Base-by-base conservation (phyloP, 2,797 vertebrate genomes). In the Neosilurus hyrtlii region DNA sequence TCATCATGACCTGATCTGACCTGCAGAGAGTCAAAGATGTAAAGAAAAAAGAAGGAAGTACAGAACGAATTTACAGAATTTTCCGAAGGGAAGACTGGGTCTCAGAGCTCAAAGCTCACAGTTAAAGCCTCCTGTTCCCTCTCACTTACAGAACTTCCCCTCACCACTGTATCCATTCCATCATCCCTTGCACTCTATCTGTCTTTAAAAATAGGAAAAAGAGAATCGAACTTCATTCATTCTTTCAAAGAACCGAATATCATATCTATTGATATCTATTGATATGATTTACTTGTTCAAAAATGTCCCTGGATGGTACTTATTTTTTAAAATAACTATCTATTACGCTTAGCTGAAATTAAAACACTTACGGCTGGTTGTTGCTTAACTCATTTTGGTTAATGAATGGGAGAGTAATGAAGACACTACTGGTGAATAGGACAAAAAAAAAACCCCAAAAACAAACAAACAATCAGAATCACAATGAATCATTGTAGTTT, bases 71-170 rank as follows among this genome's bases (percentile, higher is more conserved):
- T 57, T 15, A 43, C 1, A 14, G 61, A 26, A 37, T 20, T 78
- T 65, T 65, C 76, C 2, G 9, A 30, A 5, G 61, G 43, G 26
- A 80, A 66, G 54, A 52, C 54, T 4, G 59, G 78, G 83, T 80
- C 75, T 85, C 80, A 80, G 86, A 86, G 79, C 87, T 87, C 80
- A 85, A 82, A 84, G 84, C 71, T 81, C 73, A 81, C 57, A 75
- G 76, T 85, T 77, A 81, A 85, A 85, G 86, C 86, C 83, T 82
- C 22, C 22, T 66, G 78, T 82, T 86, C 52, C 81, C 56, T 76
- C 71, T 78, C 71, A 30, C 35, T 43, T 77, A 16, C 37, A 59
- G 6, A 12, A 52, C 61, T 65, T 78, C 49, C 43, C 35, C 35
- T 9, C 10, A 61, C 30, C 68, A 52, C 51, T 71, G n/a, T 43